These are phyloP conservation scores for Penaeus japonicus DNA, from an alignment of 1,140 invertebrate genomes.

Conservation along the genomic window DNA sequence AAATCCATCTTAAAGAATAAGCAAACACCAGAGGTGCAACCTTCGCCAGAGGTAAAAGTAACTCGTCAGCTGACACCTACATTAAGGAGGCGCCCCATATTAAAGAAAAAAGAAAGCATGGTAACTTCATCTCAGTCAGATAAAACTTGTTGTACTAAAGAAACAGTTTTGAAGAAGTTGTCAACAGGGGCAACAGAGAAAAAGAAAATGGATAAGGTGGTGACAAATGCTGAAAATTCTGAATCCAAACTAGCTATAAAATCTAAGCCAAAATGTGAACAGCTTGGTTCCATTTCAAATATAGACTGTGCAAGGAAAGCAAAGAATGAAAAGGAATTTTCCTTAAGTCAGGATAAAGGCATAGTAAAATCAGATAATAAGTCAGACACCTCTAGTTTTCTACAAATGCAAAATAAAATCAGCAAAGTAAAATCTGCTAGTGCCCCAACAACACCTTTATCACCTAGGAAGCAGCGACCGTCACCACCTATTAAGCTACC, in stretches of 20 bases:
- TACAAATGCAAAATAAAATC: background rate
- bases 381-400: background rate
- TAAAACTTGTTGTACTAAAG: background rate
- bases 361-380: too few relatives aligned
- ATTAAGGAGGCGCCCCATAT: background rate
- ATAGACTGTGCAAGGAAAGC: too few relatives aligned
- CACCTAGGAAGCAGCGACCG: constrained; percentile 20
- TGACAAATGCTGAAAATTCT: too few relatives aligned
- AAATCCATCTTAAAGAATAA: constrained; percentile 45
- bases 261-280: too few relatives aligned
- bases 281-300: too few relatives aligned
- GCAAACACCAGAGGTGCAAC: too few relatives aligned
- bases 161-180: constrained; percentile 43
- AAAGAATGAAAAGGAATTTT: too few relatives aligned
- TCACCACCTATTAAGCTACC: constrained; percentile 28
- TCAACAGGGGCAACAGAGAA: background rate
- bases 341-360: too few relatives aligned
- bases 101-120: too few relatives aligned
- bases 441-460: constrained; percentile 41
- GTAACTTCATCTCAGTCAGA: too few relatives aligned
- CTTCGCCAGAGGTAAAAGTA: background rate
- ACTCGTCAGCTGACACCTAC: constrained; percentile 28
- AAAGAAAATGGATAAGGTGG: too few relatives aligned
- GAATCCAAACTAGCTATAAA: too few relatives aligned
- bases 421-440: constrained; percentile 15